Conservation (phyloP, 2,888 invertebrate species). For the Tryphoninae sp. region DNA sequence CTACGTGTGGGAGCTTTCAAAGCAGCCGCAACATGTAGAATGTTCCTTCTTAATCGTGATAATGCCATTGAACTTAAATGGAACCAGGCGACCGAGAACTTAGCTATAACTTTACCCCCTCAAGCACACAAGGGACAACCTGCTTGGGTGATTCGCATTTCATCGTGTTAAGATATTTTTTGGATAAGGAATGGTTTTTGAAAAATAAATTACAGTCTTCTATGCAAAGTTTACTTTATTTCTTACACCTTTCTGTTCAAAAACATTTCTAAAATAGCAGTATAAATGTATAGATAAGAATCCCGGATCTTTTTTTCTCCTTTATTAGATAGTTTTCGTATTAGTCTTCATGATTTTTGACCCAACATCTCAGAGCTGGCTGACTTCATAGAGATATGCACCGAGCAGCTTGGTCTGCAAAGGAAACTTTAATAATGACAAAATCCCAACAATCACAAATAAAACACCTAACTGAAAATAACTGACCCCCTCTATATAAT, state of each 20-base stretch:
- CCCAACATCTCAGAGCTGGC: constrained; percentile 80
- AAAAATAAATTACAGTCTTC: constrained; percentile 26
- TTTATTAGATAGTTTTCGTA: not conserved
- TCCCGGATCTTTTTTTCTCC: not conserved
- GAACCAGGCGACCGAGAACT: constrained; percentile 53
- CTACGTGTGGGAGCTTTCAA: constrained; percentile 82
- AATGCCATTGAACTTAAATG: constrained; percentile 68
- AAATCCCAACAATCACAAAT: not conserved
- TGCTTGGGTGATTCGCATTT: constrained; percentile 74
- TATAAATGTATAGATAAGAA: not conserved
- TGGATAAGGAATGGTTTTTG: too few species aligned
- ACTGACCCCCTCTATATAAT: constrained; percentile 96
- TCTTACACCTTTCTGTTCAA: constrained; percentile 2
- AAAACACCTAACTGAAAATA: not conserved
- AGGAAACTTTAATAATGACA: constrained; percentile 11
- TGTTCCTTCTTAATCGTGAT: constrained; percentile 80
- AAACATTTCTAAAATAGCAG: constrained; percentile 40
- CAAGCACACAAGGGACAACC: constrained; percentile 72
- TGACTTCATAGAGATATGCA: constrained; percentile 93
- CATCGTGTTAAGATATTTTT: too few species aligned
- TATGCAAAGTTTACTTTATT: constrained; percentile 44
- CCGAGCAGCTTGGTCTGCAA: constrained; percentile 94
- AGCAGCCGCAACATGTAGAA: constrained; percentile 66
- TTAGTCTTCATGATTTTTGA: not conserved
- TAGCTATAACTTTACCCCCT: constrained; percentile 71